Base-by-base conservation (phyloP, 2,888 invertebrate genomes). In the Pristionchus fissidentatus region DNA sequence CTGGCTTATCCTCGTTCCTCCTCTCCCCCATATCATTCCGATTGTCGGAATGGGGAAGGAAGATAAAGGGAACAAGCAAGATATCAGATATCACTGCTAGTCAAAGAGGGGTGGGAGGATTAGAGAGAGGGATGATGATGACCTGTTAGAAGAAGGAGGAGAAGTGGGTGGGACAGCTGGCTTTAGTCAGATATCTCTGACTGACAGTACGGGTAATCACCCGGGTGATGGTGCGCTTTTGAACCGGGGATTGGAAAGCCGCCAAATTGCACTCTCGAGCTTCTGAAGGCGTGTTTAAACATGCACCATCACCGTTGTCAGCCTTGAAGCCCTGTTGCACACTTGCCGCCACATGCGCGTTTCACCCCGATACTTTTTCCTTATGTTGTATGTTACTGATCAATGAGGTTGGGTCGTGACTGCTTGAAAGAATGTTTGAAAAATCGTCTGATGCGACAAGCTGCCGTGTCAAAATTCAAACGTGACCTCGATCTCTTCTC, bases 401-500 rank as follows among this genome's bases (percentile, higher is more conserved):
- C n/a, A n/a, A n/a, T n/a, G n/a, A n/a, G n/a, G n/a, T n/a, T n/a
- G n/a, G n/a, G n/a, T n/a, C n/a, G n/a, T n/a, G n/a, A n/a, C n/a
- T n/a, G n/a, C n/a, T n/a, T n/a, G n/a, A n/a, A n/a, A n/a, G n/a
- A n/a, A n/a, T n/a, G n/a, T n/a, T n/a, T n/a, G n/a, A n/a, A n/a
- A n/a, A n/a, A n/a, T n/a, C n/a, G n/a, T n/a, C n/a, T n/a, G n/a
- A n/a, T n/a, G 57, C 57, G n/a, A 4, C 1, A 3, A 22, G 10
- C 29, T 57, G 19, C n/a, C 66, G 32, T 5, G 66, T 4, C 0
- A 10, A 75, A 26, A 41, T 70, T 70, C 70, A 70, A 70, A 70
- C 70, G 70, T 70, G 70, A 70, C 70, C 70, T 70, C 70, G 70
- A 70, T 70, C 32, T 7, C 35, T 19, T 32, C 22, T 70, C 41